Percentiles rank a stretch among this genome's conserved stretches.
Conservation (phyloP, 2,888 invertebrate genomes). For the Coremacera marginata region DNA sequence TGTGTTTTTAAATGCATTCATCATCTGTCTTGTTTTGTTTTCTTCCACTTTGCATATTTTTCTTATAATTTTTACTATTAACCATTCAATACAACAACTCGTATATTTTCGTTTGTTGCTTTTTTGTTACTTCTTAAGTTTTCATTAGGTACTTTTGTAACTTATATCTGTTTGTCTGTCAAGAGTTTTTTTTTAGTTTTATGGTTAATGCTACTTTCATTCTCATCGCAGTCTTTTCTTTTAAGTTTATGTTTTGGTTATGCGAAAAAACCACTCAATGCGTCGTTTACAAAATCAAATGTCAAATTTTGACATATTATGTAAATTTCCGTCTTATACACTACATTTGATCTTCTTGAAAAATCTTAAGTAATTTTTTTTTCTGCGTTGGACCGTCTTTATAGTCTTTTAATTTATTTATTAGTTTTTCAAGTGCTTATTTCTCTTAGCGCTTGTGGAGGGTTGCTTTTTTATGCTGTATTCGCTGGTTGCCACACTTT, state of each 20-base stretch:
- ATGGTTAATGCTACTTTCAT: not conserved
- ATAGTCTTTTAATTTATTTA: not conserved
- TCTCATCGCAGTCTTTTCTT: not conserved
- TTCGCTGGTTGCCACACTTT: not conserved
- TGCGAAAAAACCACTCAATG: not conserved
- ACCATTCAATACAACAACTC: no score
- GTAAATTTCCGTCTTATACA: not conserved
- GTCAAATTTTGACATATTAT: conserved; percentile 17
- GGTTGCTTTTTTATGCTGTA: not conserved
- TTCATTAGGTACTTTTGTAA: not conserved
- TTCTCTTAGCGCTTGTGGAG: no score
- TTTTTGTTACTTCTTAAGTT: not conserved
- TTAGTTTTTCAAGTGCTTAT: not conserved
- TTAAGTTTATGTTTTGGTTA: not conserved
- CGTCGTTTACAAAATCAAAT: not conserved
- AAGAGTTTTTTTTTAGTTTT: not conserved
- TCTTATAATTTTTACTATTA: no score
- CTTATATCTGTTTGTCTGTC: not conserved
- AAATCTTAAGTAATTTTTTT: not conserved
- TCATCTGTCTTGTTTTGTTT: no score
- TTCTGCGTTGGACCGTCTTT: not conserved
- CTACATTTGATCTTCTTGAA: not conserved
- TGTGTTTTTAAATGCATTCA: no score
- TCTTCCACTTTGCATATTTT: no score
- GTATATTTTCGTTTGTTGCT: not conserved